Percentiles rank a stretch among this genome's conserved stretches.
These are phyloP conservation scores for Meliscaeva auricollis DNA, from an alignment of 2,888 invertebrate species.

Conservation along the genomic window DNA sequence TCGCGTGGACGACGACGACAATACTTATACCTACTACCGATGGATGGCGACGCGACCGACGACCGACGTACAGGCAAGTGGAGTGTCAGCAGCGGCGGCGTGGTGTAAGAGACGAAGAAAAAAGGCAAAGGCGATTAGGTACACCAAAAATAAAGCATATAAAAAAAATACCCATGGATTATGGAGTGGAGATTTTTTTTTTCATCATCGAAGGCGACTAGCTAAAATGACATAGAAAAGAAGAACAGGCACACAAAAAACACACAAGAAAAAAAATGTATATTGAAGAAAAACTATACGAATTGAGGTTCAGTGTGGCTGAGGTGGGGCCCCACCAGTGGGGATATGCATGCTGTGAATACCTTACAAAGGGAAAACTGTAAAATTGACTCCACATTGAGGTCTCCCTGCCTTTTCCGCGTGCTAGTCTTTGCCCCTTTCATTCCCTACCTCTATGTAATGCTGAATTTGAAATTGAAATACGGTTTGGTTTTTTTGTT, in stretches of 20 bases:
- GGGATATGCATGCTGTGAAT: slow-evolving; percentile 73
- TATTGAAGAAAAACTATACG: slow-evolving; percentile 26
- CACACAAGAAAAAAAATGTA: slow-evolving; percentile 17
- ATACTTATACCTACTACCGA: slow-evolving; percentile 11
- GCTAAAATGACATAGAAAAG: slow-evolving; percentile 75
- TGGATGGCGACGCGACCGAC: background rate
- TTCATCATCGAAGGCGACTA: slow-evolving; percentile 65
- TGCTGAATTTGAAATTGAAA: slow-evolving; percentile 62
- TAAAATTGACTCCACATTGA: slow-evolving; percentile 73
- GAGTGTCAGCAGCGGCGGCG: background rate
- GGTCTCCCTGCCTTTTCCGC: slow-evolving; percentile 57
- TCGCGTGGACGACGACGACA: slow-evolving; percentile 66
- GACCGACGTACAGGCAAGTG: slow-evolving; percentile 32
- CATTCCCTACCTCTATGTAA: background rate
- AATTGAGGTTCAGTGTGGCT: slow-evolving; percentile 52
- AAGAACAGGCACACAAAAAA: slow-evolving; percentile 68
- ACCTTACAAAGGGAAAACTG: slow-evolving; percentile 76
- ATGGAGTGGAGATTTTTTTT: slow-evolving; percentile 72
- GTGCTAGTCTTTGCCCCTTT: slow-evolving; percentile 16
- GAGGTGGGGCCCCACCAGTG: slow-evolving; percentile 70
- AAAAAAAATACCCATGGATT: slow-evolving; percentile 57
- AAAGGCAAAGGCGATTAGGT: slow-evolving; percentile 76
- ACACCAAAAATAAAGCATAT: slow-evolving; percentile 60
- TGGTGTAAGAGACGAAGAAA: slow-evolving; percentile 54
- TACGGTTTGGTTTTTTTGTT: slow-evolving; percentile 32